A percentile compares a stretch with the other conserved stretches of the same genome.
These are phyloP conservation scores for Bombyx mori DNA, from an alignment of 1,140 invertebrate genomes.

Conservation along the genomic window DNA sequence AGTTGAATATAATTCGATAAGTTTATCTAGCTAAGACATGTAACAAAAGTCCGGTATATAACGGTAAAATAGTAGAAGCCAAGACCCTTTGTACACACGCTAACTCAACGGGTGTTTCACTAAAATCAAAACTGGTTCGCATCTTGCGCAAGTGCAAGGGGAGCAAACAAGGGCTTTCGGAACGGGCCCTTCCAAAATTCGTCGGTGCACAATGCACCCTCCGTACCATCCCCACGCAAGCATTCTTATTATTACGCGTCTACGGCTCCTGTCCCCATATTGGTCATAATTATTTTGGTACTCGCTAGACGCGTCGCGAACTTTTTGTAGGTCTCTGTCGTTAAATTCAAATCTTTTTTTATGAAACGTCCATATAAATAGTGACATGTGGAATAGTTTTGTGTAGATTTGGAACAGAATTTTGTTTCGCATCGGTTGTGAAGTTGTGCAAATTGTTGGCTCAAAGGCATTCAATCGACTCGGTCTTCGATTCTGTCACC, in stretches of 20 bases:
- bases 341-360: neutral
- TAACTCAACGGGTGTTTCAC: conserved; percentile 36
- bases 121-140: conserved; percentile 68
- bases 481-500: conserved; percentile 56
- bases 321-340: conserved; percentile 23
- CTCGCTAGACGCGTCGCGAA: conserved; percentile 50
- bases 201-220: conserved; percentile 70
- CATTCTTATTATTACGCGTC: conserved; percentile 66
- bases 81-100: conserved; percentile 40
- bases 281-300: conserved; percentile 64
- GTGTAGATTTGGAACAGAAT: conserved; percentile 3
- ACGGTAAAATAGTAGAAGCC: conserved; percentile 17
- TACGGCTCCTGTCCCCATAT: conserved; percentile 65
- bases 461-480: conserved; percentile 46
- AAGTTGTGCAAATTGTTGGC: conserved; percentile 43
- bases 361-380: neutral
- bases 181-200: conserved; percentile 65
- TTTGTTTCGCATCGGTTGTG: neutral
- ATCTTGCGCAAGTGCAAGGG: conserved; percentile 68
- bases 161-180: conserved; percentile 61
- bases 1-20: too few species aligned
- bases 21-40: too few species aligned
- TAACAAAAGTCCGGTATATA: conserved; percentile 16
- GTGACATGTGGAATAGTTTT: neutral
- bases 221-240: conserved; percentile 67